These are phyloP conservation scores for Spilarctia lutea DNA, from an alignment of 2,888 invertebrate genomes.

Conservation along the genomic window DNA sequence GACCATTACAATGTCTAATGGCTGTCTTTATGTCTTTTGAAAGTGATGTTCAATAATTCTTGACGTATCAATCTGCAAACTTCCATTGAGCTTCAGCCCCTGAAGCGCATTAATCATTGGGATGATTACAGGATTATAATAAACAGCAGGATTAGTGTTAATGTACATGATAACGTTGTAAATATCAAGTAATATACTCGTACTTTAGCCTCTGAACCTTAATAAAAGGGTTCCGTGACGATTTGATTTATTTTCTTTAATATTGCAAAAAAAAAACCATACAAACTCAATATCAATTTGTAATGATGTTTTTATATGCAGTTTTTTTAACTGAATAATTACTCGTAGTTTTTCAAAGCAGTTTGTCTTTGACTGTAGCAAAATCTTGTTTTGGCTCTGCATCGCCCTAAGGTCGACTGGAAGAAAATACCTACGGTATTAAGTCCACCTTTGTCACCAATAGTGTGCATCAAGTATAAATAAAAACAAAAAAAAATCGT, in stretches of 20 bases:
- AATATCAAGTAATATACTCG: background rate
- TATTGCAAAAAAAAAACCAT: no score
- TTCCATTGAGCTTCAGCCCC: conserved; percentile 5
- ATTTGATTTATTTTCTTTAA: no score
- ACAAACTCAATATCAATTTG: no score
- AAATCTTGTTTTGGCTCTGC: no score
- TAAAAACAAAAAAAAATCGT: no score
- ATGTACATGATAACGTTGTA: conserved; percentile 16
- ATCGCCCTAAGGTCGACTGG: no score
- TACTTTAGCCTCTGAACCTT: background rate
- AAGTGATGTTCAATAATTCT: conserved; percentile 21
- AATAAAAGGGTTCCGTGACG: background rate
- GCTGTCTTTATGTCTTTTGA: background rate
- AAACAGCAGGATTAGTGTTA: conserved; percentile 21
- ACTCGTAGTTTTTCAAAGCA: background rate
- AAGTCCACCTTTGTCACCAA: no score
- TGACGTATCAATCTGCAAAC: conserved; percentile 25
- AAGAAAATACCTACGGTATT: no score
- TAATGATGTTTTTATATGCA: no score
- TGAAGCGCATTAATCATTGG: conserved; percentile 5
- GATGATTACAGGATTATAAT: conserved; percentile 24
- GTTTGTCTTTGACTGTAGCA: background rate
- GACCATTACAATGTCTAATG: conserved; percentile 10
- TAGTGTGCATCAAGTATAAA: no score
- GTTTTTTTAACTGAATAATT: background rate